Percentiles rank a stretch among this genome's conserved stretches.
Evolutionary conservation across 2,888 invertebrate species (phyloP).

Genomic region (Pediacus dermestoides): DNA sequence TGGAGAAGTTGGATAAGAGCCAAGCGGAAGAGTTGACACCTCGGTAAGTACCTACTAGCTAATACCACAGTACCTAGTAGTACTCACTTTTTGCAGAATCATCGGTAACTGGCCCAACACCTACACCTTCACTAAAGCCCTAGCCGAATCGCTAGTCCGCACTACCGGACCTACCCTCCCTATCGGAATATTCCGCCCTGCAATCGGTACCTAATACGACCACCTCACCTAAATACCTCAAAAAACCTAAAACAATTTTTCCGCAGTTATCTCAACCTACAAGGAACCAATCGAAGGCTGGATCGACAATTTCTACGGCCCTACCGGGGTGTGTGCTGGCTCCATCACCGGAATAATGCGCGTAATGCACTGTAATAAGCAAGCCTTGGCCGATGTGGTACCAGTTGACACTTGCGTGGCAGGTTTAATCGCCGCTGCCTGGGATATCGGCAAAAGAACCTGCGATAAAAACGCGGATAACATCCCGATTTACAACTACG

Average conservation of each 20-base stretch:
- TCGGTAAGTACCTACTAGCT: conserved; percentile 50
- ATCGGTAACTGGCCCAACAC: conserved; percentile 74
- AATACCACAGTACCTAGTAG: too few relatives aligned
- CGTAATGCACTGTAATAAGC: conserved; percentile 67
- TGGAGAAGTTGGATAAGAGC: conserved; percentile 46
- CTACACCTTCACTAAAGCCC: conserved; percentile 81
- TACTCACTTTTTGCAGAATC: conserved; percentile 53
- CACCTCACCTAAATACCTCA: neutral
- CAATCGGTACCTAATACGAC: conserved; percentile 57
- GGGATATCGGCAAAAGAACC: conserved; percentile 49
- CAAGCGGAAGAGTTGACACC: conserved; percentile 37
- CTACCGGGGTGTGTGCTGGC: conserved; percentile 71
- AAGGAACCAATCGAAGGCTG: conserved; percentile 76
- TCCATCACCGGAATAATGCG: conserved; percentile 74
- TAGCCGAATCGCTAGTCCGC: conserved; percentile 70
- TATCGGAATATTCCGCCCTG: conserved; percentile 75
- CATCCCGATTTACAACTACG: conserved; percentile 75
- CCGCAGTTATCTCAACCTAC: conserved; percentile 58
- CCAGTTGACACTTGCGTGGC: conserved; percentile 81
- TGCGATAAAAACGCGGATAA: conserved; percentile 16
- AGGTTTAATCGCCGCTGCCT: conserved; percentile 73
- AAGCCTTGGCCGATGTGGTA: conserved; percentile 69
- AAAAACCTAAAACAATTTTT: conserved; percentile 1
- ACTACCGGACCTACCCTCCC: conserved; percentile 61
- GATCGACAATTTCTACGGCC: conserved; percentile 90